These are phyloP conservation scores for Strigops habroptila DNA, from an alignment of 2,113 vertebrate genomes.

Conservation along the genomic window DNA sequence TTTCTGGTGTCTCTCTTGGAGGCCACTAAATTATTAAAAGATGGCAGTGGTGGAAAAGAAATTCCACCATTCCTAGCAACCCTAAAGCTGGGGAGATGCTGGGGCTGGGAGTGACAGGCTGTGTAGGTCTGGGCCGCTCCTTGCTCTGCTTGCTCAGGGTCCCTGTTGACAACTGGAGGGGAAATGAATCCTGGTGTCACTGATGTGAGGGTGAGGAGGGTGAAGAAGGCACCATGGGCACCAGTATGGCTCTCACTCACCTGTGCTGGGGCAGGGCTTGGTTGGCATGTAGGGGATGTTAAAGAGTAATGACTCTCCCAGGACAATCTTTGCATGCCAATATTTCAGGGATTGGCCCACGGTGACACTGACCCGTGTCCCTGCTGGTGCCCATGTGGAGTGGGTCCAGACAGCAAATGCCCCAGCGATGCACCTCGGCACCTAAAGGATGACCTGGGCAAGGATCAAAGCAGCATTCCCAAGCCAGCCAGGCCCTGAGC, in stretches of 20 bases:
- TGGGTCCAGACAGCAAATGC: not conserved
- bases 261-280: not conserved
- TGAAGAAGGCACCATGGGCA: not conserved
- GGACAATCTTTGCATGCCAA: not conserved
- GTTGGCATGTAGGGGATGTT: not conserved
- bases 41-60: not conserved
- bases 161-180: not conserved
- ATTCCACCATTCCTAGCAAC: not conserved
- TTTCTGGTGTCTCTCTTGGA: not conserved
- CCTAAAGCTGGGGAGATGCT: not conserved
- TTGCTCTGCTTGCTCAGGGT: not conserved
- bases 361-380: fast-evolving
- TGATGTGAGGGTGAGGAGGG: not conserved
- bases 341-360: not conserved
- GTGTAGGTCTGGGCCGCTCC: not conserved
- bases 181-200: not conserved
- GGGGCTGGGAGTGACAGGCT: not conserved
- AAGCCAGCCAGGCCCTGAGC: not conserved
- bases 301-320: not conserved
- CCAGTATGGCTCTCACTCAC: not conserved
- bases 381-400: not conserved
- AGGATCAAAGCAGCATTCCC: not conserved
- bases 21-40: not conserved
- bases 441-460: not conserved
- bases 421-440: fast-evolving